Base-by-base conservation (phyloP, 2,888 invertebrate genomes). In the Acleris literana region DNA sequence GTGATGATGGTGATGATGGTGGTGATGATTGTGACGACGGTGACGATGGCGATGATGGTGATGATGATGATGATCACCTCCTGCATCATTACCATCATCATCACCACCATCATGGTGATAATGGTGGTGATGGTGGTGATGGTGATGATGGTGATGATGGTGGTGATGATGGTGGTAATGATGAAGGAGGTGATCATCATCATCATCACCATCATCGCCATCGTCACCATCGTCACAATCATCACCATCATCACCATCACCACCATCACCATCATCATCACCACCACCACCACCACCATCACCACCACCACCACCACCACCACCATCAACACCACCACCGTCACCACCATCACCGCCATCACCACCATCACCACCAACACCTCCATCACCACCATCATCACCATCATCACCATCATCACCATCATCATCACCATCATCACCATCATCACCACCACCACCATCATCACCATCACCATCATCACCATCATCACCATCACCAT, bases 281-380 rank as follows among this genome's bases (percentile, higher is more conserved):
- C 22, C 52, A 22, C 25, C 22, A 52, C 20, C 22, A 22, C 25
- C 20, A 22, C 52, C 18, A 16, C 22, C 22, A 20, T 25, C 52
- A 9, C 16, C 52, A 52, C 22, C 52, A 52, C 25, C 52, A 52
- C 52, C 18, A 22, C 25, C 52, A 20, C 22, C 52, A 7, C 16
- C 22, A 52, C 52, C 52, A 52, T 22, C 52, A 52, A 18, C 18
- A n/a, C n/a, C n/a, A n/a, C n/a, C n/a, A n/a, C n/a, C n/a, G n/a
- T n/a, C n/a, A n/a, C n/a, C n/a, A n/a, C n/a, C n/a, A n/a, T n/a
- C n/a, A n/a, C n/a, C n/a, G n/a, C n/a, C n/a, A n/a, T n/a, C n/a
- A n/a, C n/a, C n/a, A n/a, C n/a, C n/a, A n/a, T n/a, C n/a, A n/a
- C n/a, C n/a, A n/a, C n/a, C n/a, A n/a, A n/a, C n/a, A 52, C 52